These are phyloP conservation scores for Diorhabda elongata DNA, from an alignment of 1,140 invertebrate genomes.

Conservation along the genomic window DNA sequence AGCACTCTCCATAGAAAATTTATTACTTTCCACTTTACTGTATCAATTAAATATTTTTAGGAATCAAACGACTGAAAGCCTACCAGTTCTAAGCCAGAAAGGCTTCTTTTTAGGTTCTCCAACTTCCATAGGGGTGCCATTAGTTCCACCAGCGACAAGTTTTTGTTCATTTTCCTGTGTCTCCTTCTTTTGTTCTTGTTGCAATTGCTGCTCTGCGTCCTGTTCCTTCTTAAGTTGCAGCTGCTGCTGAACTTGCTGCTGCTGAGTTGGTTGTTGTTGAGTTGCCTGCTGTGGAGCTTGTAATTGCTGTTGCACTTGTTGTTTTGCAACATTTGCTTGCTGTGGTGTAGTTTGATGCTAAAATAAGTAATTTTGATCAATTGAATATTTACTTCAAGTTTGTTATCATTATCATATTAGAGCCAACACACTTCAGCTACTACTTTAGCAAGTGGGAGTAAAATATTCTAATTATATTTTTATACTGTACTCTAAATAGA, in stretches of 20 bases:
- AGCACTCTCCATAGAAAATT: too few relatives aligned
- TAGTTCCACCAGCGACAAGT: conserved; percentile 11
- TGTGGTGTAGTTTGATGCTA: not conserved
- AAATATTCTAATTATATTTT: too few relatives aligned
- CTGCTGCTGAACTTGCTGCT: not conserved
- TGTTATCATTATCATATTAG: too few relatives aligned
- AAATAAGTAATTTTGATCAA: not conserved
- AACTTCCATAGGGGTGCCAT: conserved; percentile 8
- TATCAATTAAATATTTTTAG: too few relatives aligned
- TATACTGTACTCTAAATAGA: too few relatives aligned
- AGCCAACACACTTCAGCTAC: too few relatives aligned
- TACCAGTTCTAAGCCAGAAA: conserved; percentile 14
- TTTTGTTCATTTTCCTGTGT: not conserved
- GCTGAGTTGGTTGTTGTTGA: conserved; percentile 12
- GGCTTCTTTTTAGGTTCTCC: conserved; percentile 19
- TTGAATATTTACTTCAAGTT: not conserved
- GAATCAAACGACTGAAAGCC: not conserved
- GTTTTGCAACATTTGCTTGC: conserved; percentile 4
- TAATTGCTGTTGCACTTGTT: conserved; percentile 15
- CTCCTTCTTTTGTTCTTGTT: conserved; percentile 15
- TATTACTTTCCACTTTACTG: too few relatives aligned
- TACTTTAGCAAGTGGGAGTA: too few relatives aligned
- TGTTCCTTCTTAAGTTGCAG: conserved; percentile 12
- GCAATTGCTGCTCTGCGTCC: not conserved
- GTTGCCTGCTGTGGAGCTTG: conserved; percentile 18